Percentiles rank a stretch among this genome's conserved stretches.
Conservation (phyloP, 2,797 vertebrate species). For the Huso huso region DNA sequence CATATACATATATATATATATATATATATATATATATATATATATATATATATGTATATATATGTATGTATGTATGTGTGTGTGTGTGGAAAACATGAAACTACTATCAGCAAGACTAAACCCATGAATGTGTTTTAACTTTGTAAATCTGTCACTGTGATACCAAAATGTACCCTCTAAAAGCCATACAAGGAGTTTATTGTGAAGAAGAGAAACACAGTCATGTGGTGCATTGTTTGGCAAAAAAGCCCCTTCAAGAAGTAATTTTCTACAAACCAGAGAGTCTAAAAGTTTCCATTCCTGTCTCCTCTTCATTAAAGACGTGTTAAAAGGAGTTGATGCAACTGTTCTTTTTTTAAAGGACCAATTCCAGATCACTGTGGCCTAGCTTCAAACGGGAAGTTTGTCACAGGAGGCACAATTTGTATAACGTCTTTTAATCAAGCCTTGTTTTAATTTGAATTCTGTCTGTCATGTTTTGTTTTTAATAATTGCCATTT, state of each 20-base stretch:
- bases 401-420: conserved; percentile 27
- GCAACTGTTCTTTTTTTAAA: conserved; percentile 26
- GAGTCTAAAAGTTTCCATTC: conserved; percentile 43
- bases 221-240: conserved; percentile 39
- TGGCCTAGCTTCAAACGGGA: conserved; percentile 21
- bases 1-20: too few species aligned
- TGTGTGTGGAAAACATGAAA: conserved; percentile 21
- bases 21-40: too few species aligned
- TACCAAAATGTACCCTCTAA: conserved; percentile 59
- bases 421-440: conserved; percentile 40
- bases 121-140: background rate
- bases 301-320: conserved; percentile 33
- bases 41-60: background rate
- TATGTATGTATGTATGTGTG: too few species aligned
- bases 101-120: background rate
- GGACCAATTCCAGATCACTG: conserved; percentile 54
- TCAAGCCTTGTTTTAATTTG: conserved; percentile 65
- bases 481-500: conserved; percentile 42
- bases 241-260: conserved; percentile 30
- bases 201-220: conserved; percentile 41
- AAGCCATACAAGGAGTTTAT: conserved; percentile 53
- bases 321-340: conserved; percentile 28
- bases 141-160: conserved; percentile 35
- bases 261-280: conserved; percentile 33
- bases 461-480: conserved; percentile 57